Evolutionary conservation across 2,888 invertebrate species (phyloP), one percentile per base, ranked within the genome.

Genomic region (Spisula solida): DNA sequence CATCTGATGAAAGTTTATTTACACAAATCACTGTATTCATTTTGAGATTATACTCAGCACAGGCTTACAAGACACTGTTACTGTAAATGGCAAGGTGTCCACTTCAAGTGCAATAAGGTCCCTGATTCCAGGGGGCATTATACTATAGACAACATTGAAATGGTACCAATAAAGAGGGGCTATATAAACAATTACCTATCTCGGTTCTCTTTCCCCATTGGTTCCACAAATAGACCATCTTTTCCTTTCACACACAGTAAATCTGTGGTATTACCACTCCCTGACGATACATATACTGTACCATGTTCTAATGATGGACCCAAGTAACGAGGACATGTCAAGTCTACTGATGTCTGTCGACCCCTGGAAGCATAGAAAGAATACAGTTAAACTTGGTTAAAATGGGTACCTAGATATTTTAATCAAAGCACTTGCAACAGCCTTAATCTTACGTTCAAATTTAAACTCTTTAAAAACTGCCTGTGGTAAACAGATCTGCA

Each of bases 241-340:
- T 93, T 93, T 18, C 95, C 96, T 60, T 94, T 93, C 16, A 97
- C 89, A 87, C 95, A 92, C 48, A 96, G 91, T 48, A 97, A 88
- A 86, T 96, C 96, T 18, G 95, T 94, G 31, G 94, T 94, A 48
- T 94, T 93, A n/a, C 93, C 91, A 75, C 90, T 93, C 55, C 93
- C 92, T 18, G 95, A 94, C 0, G 95, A 95, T 6, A 96, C 93
- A 85, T 96, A 96, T 41, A 96, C 95, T 10, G 96, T 93, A n/a
- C 94, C 96, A 14, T 91, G 85, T 75, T 92, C 93, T 51, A 94
- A 90, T 29, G 95, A 96, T 82, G 93, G 90, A n/a, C 96, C 96
- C 41, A 96, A 94, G 91, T 94, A 96, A 34, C 95, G 94, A 4
- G 96, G 96, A 48, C 94, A 94, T 47, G 94, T 94, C 18, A 96